Conservation (phyloP, 1,140 invertebrate genomes). For the Drosophila sechellia region DNA sequence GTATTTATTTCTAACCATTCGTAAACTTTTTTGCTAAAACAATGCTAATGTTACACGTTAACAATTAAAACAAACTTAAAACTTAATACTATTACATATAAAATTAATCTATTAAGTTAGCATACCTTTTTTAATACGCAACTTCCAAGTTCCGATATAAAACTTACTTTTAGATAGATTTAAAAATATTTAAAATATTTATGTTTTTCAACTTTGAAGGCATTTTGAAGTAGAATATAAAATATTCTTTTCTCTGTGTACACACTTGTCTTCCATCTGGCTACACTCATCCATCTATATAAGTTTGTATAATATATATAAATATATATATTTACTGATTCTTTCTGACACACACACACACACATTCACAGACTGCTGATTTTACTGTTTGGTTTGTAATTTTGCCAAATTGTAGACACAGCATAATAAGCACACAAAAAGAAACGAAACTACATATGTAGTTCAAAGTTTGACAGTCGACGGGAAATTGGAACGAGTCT, state of each 20-base stretch:
- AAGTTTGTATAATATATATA: no score
- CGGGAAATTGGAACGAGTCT: constrained; percentile 1
- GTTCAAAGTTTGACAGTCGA: constrained; percentile 28
- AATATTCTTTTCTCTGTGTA: background rate
- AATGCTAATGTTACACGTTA: no score
- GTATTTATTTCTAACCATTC: background rate
- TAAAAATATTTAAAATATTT: no score
- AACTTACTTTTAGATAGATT: no score
- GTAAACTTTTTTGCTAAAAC: no score
- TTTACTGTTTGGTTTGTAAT: constrained; percentile 50
- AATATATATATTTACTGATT: constrained; percentile 9
- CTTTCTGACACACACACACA: constrained; percentile 12
- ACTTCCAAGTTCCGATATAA: no score
- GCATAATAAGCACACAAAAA: constrained; percentile 27
- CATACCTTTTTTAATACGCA: no score
- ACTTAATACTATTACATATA: no score
- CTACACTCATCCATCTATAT: constrained; percentile 3
- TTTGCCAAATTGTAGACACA: constrained; percentile 48
- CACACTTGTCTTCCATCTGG: background rate
- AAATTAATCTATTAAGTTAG: no score
- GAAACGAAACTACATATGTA: constrained; percentile 43
- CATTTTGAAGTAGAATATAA: no score
- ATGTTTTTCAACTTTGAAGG: no score
- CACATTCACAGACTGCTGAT: constrained; percentile 10
- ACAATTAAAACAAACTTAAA: background rate